Evolutionary conservation across 2,888 invertebrate genomes (phyloP).

Genomic region (Hylaea fasciaria): DNA sequence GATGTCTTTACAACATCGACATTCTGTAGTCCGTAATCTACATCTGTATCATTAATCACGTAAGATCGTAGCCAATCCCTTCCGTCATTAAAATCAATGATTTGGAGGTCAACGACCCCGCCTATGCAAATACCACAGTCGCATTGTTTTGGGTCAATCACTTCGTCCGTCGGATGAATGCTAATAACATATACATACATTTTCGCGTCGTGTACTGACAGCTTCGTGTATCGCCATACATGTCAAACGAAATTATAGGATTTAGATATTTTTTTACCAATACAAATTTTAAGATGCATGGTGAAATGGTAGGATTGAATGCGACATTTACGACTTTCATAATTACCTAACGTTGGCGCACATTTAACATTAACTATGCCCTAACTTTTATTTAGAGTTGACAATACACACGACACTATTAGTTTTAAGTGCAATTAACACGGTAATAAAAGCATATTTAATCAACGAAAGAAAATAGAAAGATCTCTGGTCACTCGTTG

Average conservation of each 20-base stretch:
- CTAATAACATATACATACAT: conserved; percentile 46
- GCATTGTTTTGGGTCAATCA: conserved; percentile 67
- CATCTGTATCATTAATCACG: background rate
- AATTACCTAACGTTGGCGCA: too few species aligned
- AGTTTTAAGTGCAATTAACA: too few species aligned
- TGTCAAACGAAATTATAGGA: background rate
- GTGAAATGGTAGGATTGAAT: too few species aligned
- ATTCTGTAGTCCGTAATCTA: background rate
- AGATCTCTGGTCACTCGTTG: too few species aligned
- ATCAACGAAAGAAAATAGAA: too few species aligned
- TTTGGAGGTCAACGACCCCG: conserved; percentile 43
- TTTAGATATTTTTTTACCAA: conserved; percentile 14
- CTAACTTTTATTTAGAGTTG: too few species aligned
- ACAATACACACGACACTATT: too few species aligned
- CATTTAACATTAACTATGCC: too few species aligned
- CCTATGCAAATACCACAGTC: conserved; percentile 48
- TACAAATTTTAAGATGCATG: background rate
- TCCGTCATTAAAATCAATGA: conserved; percentile 19
- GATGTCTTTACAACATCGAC: too few species aligned
- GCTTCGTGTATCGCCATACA: background rate
- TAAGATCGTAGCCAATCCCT: background rate
- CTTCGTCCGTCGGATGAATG: conserved; percentile 49
- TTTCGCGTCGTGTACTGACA: conserved; percentile 18
- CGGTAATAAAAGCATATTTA: too few species aligned
- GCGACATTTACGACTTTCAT: too few species aligned